Evolutionary conservation across 1,140 invertebrate genomes (phyloP).

Genomic region (Microplitis demolitor): DNA sequence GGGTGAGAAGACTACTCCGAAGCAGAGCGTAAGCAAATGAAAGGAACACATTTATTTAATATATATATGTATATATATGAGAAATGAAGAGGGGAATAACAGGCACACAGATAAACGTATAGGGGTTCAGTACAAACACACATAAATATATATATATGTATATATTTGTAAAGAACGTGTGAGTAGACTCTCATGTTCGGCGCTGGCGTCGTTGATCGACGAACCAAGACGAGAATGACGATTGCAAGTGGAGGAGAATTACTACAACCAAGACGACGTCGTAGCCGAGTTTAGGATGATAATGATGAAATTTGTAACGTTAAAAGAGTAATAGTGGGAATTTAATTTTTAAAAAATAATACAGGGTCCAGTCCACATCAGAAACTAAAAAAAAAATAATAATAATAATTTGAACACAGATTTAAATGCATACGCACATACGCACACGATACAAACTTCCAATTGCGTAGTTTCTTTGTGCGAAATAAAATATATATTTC

Average conservation of each 20-base stretch:
- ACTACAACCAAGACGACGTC: not conserved
- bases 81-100: not conserved
- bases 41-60: not conserved
- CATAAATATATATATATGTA: not conserved
- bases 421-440: too few relatives aligned
- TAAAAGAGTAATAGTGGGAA: not conserved
- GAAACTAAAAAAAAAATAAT: too few relatives aligned
- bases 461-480: slow-evolving; percentile 27
- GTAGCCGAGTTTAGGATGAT: not conserved
- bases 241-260: not conserved
- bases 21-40: not conserved
- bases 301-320: not conserved
- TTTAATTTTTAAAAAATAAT: not conserved
- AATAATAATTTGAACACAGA: too few relatives aligned
- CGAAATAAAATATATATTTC: not conserved
- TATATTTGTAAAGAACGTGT: not conserved
- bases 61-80: too few relatives aligned
- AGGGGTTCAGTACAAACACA: too few relatives aligned
- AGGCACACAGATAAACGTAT: not conserved
- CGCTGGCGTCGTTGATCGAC: slow-evolving; percentile 8
- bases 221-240: not conserved
- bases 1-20: not conserved
- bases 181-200: not conserved
- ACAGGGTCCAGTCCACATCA: slow-evolving; percentile 1
- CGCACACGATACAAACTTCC: slow-evolving; percentile 2